A percentile compares a stretch with the other conserved stretches of the same genome.
These are phyloP conservation scores for Amblyjoppa fuscipennis DNA, from an alignment of 2,888 invertebrate genomes.

Conservation along the genomic window DNA sequence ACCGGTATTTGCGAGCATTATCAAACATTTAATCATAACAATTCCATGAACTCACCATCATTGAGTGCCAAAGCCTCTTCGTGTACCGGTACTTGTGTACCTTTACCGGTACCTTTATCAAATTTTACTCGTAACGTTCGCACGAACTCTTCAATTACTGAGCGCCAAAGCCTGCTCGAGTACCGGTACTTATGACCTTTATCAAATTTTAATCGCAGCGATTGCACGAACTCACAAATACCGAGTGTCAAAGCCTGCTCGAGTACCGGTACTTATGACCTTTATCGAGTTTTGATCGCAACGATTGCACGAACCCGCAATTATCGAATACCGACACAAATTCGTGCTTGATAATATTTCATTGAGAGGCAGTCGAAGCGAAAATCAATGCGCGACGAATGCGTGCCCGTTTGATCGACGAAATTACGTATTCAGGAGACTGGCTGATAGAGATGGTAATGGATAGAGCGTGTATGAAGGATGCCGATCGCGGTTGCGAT, in stretches of 20 bases:
- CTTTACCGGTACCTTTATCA: neutral
- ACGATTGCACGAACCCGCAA: neutral
- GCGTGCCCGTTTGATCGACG: constrained; percentile 4
- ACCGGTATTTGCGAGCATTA: constrained; percentile 4
- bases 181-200: neutral
- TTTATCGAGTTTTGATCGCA: neutral
- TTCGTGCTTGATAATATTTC: neutral
- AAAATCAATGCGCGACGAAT: neutral
- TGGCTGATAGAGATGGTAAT: neutral
- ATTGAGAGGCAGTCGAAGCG: neutral
- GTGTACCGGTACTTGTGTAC: neutral
- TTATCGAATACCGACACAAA: neutral
- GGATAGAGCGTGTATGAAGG: constrained; percentile 29
- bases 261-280: neutral
- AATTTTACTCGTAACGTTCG: neutral
- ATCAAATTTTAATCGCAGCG: neutral
- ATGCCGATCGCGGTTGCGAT: constrained; percentile 46
- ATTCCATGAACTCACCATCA: no score
- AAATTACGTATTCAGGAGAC: constrained; percentile 37
- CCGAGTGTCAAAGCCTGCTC: neutral
- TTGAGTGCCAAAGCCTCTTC: neutral
- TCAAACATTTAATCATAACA: no score
- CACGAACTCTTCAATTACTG: neutral
- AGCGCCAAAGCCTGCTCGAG: neutral
- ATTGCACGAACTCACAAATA: neutral